A percentile compares a stretch with the other conserved stretches of the same genome.
Evolutionary conservation across 2,797 vertebrate genomes (phyloP).

Genomic region (Luscinia luscinia): DNA sequence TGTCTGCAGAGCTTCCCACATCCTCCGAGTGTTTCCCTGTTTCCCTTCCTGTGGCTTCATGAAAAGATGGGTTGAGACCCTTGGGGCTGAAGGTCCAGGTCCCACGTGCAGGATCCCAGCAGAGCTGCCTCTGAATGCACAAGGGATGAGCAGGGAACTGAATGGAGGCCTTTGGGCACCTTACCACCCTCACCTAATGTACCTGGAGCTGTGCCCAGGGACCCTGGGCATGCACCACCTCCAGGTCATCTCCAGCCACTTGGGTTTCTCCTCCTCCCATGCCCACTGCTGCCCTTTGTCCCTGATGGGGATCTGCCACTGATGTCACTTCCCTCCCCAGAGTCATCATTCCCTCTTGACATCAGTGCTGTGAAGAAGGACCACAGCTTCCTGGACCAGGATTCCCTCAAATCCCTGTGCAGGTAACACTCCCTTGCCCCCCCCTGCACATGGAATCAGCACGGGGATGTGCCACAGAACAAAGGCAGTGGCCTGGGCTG

Average conservation of each 20-base stretch:
- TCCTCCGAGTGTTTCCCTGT: neutral
- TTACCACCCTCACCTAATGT: accelerated
- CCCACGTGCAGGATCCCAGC: neutral
- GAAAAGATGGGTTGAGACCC: neutral
- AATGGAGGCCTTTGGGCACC: neutral
- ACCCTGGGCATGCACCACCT: neutral
- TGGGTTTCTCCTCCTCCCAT: neutral
- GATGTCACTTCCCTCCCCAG: slow-evolving; percentile 58
- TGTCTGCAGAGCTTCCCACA: neutral
- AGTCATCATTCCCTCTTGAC: slow-evolving; percentile 83
- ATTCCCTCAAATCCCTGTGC: slow-evolving; percentile 86
- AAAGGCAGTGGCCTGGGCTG: neutral
- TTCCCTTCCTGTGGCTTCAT: neutral
- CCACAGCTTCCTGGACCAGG: slow-evolving; percentile 86
- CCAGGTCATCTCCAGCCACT: neutral
- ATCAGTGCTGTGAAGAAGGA: slow-evolving; percentile 85
- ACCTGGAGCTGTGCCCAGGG: neutral
- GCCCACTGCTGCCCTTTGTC: neutral
- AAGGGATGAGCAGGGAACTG: neutral
- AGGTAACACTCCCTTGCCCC: slow-evolving; percentile 65
- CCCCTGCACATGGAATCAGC: accelerated
- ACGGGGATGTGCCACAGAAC: accelerated
- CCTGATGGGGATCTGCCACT: neutral
- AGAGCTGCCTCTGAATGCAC: neutral
- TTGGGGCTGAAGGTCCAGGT: neutral